These are phyloP conservation scores for Sphaerophoria rueppellii DNA, from an alignment of 2,888 invertebrate genomes.

Conservation along the genomic window DNA sequence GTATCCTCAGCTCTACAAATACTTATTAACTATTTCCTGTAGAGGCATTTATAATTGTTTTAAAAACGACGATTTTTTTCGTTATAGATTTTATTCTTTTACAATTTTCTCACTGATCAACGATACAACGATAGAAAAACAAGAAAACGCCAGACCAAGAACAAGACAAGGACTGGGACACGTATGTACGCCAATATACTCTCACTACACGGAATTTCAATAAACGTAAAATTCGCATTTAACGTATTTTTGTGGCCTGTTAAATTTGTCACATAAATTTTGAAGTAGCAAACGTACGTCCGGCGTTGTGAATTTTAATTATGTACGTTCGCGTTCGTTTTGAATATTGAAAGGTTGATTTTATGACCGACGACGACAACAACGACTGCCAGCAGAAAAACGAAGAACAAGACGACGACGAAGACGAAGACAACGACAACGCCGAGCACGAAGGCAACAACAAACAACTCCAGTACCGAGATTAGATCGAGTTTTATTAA, in stretches of 20 bases:
- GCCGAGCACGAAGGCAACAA: conserved; percentile 40
- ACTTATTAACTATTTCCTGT: conserved; percentile 39
- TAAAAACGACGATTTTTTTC: conserved; percentile 27
- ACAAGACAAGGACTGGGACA: conserved; percentile 7
- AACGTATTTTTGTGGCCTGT: conserved; percentile 58
- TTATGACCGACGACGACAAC: conserved; percentile 50
- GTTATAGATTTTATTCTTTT: conserved; percentile 41
- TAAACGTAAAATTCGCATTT: conserved; percentile 69
- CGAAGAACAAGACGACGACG: neutral
- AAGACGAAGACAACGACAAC: neutral
- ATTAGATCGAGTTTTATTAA: conserved; percentile 55
- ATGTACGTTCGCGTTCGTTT: conserved; percentile 17
- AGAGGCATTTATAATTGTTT: conserved; percentile 55
- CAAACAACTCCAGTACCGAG: conserved; percentile 46
- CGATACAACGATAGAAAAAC: conserved; percentile 6
- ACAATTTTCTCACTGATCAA: conserved; percentile 31
- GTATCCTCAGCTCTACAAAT: neutral
- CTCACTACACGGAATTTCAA: conserved; percentile 59
- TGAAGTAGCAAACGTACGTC: conserved; percentile 7
- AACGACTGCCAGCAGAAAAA: neutral
- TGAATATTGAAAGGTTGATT: conserved; percentile 42
- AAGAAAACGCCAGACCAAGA: conserved; percentile 10
- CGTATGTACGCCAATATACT: conserved; percentile 20
- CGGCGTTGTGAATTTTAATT: conserved; percentile 68
- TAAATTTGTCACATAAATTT: conserved; percentile 70